Evolutionary conservation across 2,888 invertebrate genomes (phyloP), one percentile per base, ranked within the genome.

Genomic region (Chalcosyrphus nemorum): DNA sequence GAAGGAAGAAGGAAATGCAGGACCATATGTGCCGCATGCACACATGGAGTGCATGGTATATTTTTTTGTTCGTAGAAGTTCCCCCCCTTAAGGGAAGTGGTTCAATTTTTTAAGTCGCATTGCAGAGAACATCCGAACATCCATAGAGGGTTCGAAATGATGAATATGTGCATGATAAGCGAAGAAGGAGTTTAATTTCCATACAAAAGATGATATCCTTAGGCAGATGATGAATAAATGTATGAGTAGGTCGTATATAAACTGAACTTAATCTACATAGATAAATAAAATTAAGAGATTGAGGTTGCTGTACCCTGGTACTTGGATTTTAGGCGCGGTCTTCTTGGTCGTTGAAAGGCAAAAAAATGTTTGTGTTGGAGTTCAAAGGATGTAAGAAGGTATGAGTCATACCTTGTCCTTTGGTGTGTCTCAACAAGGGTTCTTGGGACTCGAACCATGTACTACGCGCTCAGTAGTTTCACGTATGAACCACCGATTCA

Each of bases 191-290:
- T 68, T 82, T 72, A 82, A 77, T 82, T 82, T 82, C 66, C 82
- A 82, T 82, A 82, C 66, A 82, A 78, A 82, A 75, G 78, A 82
- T 78, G 68, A 78, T 82, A 72, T 72, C 82, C 78, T 78, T 78
- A 82, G 72, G 78, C 82, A 71, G 38, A 52, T 35, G 59, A 80
- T 81, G 81, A 70, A 81, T 81, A 81, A 76, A 81, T 81, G 81
- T 27, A 81, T 81, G 65, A 81, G 71, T 59, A 19, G 72, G 52
- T 21, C 17, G 15, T 32, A 35, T 41, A 50, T 38, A 27, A 52
- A 63, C 35, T 45, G 57, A 43, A 59, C 65, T 45, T 50, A 9
- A 50, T 59, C 66, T 59, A 13, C 50, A 57, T 72, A 65, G 57
- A 29, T 43, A 52, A 65, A 72, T 59, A 59, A 45, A 45, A 21